A percentile compares a stretch with the other conserved stretches of the same genome.
Evolutionary conservation across 2,888 invertebrate genomes (phyloP).

Genomic region (Cheilosia pagana): DNA sequence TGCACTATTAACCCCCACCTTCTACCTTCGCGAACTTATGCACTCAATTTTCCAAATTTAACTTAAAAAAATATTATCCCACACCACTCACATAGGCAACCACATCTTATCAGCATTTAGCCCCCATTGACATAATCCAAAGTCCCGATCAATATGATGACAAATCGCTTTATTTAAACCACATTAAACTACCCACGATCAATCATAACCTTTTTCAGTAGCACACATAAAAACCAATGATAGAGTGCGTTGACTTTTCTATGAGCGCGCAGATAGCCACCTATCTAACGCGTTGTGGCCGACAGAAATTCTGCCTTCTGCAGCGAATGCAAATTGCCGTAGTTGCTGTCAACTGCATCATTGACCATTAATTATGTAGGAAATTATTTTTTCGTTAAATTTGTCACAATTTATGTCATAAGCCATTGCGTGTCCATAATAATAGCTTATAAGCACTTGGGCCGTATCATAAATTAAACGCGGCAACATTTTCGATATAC

Average conservation of each 20-base stretch:
- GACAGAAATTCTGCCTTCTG: constrained; percentile 28
- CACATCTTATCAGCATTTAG: constrained; percentile 32
- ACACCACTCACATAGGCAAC: not conserved
- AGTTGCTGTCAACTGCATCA: constrained; percentile 51
- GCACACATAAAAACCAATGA: constrained; percentile 64
- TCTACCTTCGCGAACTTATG: no score
- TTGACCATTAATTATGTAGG: constrained; percentile 66
- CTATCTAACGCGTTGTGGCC: not conserved
- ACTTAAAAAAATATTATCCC: not conserved
- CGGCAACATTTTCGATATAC: constrained; percentile 53
- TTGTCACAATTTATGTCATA: constrained; percentile 72
- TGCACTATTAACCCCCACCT: no score
- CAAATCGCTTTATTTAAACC: constrained; percentile 73
- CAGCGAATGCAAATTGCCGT: constrained; percentile 22
- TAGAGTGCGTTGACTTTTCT: constrained; percentile 71
- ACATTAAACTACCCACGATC: constrained; percentile 65
- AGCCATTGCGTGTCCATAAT: constrained; percentile 73
- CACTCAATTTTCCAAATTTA: no score
- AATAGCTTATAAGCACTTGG: constrained; percentile 67
- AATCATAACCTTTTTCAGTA: constrained; percentile 71
- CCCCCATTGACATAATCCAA: constrained; percentile 52
- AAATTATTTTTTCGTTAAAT: constrained; percentile 51
- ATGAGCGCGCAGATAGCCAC: constrained; percentile 28
- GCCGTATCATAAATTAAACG: constrained; percentile 62
- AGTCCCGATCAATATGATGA: constrained; percentile 66